These are phyloP conservation scores for Melieria omissa DNA, from an alignment of 2,888 invertebrate species.

Conservation along the genomic window DNA sequence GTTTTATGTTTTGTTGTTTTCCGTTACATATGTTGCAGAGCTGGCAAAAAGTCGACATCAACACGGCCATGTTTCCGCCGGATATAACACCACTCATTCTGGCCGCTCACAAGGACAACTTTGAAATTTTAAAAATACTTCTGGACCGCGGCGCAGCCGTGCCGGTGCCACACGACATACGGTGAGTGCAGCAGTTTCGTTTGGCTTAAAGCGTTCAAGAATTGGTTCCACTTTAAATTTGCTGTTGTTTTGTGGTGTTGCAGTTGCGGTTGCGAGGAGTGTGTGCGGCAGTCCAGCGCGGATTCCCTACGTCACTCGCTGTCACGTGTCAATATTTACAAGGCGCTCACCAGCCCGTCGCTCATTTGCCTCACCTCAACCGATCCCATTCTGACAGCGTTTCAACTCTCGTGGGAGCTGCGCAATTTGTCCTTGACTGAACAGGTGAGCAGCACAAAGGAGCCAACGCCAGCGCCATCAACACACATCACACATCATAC, in stretches of 20 bases:
- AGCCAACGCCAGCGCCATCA: not conserved
- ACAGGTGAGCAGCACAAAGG: conserved; percentile 68
- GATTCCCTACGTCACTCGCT: conserved; percentile 85
- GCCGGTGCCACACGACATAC: conserved; percentile 88
- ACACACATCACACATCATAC: not conserved
- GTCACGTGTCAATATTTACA: conserved; percentile 91
- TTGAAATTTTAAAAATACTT: conserved; percentile 93
- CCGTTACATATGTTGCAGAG: conserved; percentile 70
- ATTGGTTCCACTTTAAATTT: too few species aligned
- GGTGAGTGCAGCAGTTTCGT: conserved; percentile 67
- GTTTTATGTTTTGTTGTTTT: not conserved
- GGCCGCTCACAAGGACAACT: conserved; percentile 94
- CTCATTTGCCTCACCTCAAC: conserved; percentile 91
- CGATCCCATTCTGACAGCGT: conserved; percentile 93
- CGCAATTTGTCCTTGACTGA: conserved; percentile 89
- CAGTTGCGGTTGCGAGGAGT: conserved; percentile 90
- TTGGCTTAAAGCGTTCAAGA: not conserved
- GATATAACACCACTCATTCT: conserved; percentile 94
- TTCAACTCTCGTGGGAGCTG: conserved; percentile 95
- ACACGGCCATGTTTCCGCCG: conserved; percentile 87
- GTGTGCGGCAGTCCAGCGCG: conserved; percentile 78
- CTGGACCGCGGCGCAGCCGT: conserved; percentile 92
- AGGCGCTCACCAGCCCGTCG: conserved; percentile 91
- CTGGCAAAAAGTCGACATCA: conserved; percentile 87
- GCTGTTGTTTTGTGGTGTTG: not conserved